Evolutionary conservation across 2,113 vertebrate genomes (phyloP).

Genomic region (Thymallus thymallus): DNA sequence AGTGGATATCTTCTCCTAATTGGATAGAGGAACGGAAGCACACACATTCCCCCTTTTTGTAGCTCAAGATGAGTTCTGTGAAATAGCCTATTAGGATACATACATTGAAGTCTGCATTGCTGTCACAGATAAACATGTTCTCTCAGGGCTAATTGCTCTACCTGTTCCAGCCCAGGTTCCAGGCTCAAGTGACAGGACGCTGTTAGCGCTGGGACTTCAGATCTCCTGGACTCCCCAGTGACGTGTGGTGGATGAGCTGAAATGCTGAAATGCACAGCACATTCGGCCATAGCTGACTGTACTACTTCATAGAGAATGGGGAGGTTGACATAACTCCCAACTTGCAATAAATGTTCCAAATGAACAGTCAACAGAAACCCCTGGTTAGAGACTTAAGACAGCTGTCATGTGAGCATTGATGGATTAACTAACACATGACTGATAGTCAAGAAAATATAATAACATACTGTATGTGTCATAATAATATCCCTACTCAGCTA

Average conservation of each 20-base stretch:
- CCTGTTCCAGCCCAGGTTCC: conserved; percentile 51
- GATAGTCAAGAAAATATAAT: conserved; percentile 37
- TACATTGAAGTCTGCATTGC: conserved; percentile 68
- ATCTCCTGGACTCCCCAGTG: conserved; percentile 33
- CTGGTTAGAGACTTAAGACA: conserved; percentile 33
- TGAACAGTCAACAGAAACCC: conserved; percentile 33
- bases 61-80: conserved; percentile 75
- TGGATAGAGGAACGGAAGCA: conserved; percentile 75
- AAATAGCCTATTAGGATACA: conserved; percentile 76
- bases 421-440: conserved; percentile 51
- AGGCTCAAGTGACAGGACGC: conserved; percentile 51
- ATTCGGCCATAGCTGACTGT: conserved; percentile 7
- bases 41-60: conserved; percentile 62
- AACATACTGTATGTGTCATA: conserved; percentile 7
- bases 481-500: neutral
- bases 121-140: conserved; percentile 65
- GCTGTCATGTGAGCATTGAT: conserved; percentile 36
- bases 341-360: conserved; percentile 43
- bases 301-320: conserved; percentile 25
- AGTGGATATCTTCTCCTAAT: conserved; percentile 90
- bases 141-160: conserved; percentile 62
- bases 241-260: no score
- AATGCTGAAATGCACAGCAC: conserved; percentile 32
- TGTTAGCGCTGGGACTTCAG: conserved; percentile 48
- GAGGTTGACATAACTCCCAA: conserved; percentile 40